Base-by-base conservation (phyloP, 1,140 invertebrate genomes). In the Drosophila neocordata region DNA sequence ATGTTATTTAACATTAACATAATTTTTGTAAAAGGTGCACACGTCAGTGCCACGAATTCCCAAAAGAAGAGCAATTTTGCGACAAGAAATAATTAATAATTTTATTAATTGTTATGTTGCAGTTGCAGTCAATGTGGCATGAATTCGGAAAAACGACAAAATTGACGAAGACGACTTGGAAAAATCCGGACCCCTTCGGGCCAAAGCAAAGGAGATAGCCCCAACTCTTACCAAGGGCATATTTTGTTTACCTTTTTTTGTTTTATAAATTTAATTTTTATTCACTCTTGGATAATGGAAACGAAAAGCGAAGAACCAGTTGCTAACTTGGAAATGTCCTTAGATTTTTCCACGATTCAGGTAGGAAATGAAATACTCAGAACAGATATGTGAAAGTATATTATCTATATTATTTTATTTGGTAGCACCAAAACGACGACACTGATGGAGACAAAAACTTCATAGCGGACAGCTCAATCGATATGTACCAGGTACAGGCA, bases 41-140 rank as follows among this genome's bases (percentile, higher is more conserved):
- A 85, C 81, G 81, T 85, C 81, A 85, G 81, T 85, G 81, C 81
- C 81, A 85, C 81, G 81, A 85, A 80, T 60, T 74, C 61, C 20
- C 35, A 34, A 64, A 20, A 24, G 18, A 35, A 15, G 35, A 41
- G 52, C 18, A 31, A 37, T 48, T 48, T 48, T 20, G 41, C 41
- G 15, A n/a, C 59, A 35, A 65, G 22, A 57, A 13, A 62, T 22
- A 64, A 20, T 44, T 55, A 27, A 48, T 27, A 38, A 7, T 63
- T 41, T 20, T 24, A 9, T 38, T 24, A 27, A 18, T 63, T 61
- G 34, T 37, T 37, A 53, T 61, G 52, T 64, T 67, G 35, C 64
- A 61, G 24, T 81, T 85, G 61, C 82, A 78, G 82, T 81, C 82
- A 81, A 85, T 85, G 81, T 87, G 87, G 77, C 52, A 71, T 78